Percentiles rank a stretch among this genome's conserved stretches.
Evolutionary conservation across 1,140 invertebrate genomes (phyloP).

Genomic region (Diuraphis noxia): DNA sequence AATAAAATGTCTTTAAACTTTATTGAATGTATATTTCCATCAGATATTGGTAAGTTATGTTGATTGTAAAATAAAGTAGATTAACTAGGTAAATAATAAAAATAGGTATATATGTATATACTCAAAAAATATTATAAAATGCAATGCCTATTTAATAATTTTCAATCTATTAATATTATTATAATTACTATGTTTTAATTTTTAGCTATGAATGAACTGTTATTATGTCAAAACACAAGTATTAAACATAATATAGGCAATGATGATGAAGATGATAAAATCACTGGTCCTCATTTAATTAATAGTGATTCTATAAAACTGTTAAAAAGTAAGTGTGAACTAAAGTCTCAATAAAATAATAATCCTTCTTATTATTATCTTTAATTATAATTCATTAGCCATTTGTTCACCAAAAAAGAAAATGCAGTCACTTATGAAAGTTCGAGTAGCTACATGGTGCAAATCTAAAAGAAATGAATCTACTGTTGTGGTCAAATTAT

Average conservation of each 20-base stretch:
- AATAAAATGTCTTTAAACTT: conserved; percentile 69
- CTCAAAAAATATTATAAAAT: neutral
- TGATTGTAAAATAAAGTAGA: neutral
- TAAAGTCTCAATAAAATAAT: neutral
- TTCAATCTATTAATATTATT: neutral
- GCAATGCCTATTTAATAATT: neutral
- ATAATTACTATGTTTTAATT: neutral
- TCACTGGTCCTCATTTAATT: conserved; percentile 36
- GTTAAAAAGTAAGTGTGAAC: neutral
- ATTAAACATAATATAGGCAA: conserved; percentile 35
- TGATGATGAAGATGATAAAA: conserved; percentile 48
- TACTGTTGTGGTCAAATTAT: conserved; percentile 47
- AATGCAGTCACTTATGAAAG: conserved; percentile 42
- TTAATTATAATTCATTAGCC: neutral
- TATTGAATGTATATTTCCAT: conserved; percentile 77
- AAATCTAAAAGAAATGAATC: conserved; percentile 51
- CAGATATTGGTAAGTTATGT: conserved; percentile 74
- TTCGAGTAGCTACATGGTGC: conserved; percentile 36
- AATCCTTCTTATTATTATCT: neutral
- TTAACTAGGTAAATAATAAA: neutral
- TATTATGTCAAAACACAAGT: conserved; percentile 42
- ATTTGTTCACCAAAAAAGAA: conserved; percentile 44
- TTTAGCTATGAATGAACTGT: conserved; percentile 50
- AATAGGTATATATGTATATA: too few relatives aligned
- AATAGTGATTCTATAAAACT: conserved; percentile 47